A percentile compares a stretch with the other conserved stretches of the same genome.
Evolutionary conservation across 2,888 invertebrate genomes (phyloP).

Genomic region (Brachyptera risi): DNA sequence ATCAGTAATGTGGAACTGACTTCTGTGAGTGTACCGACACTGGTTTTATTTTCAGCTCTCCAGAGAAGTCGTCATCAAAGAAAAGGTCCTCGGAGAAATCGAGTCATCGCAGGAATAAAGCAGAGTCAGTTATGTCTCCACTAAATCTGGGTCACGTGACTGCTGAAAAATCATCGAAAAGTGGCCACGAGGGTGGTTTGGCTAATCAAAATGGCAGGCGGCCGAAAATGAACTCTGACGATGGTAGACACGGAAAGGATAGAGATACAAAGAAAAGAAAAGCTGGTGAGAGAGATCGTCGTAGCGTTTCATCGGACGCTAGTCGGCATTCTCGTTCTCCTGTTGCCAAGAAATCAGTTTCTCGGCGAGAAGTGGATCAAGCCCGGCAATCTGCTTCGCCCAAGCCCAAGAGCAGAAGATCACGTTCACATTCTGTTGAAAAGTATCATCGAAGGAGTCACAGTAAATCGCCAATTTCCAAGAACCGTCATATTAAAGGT

Average conservation of each 20-base stretch:
- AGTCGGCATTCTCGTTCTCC: not conserved
- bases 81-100: not conserved
- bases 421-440: not conserved
- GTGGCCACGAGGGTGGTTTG: not conserved
- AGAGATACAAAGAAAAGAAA: not conserved
- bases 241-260: not conserved
- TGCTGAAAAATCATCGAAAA: not conserved
- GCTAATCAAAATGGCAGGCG: not conserved
- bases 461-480: not conserved
- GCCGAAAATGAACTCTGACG: not conserved
- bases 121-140: not conserved
- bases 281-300: not conserved
- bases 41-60: constrained; percentile 12
- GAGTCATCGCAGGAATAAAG: not conserved
- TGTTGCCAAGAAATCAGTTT: not conserved
- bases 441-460: not conserved
- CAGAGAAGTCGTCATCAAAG: not conserved
- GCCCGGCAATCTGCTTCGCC: not conserved
- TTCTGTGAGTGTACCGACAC: too few species aligned
- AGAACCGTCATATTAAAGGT: not conserved
- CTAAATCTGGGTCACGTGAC: not conserved
- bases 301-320: not conserved
- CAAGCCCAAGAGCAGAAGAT: not conserved
- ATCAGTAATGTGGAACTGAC: not conserved
- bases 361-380: not conserved